phyloP scores from a whole-genome alignment of 2,113 vertebrate genomes.

The Corythornis madagascariensis region DNA sequence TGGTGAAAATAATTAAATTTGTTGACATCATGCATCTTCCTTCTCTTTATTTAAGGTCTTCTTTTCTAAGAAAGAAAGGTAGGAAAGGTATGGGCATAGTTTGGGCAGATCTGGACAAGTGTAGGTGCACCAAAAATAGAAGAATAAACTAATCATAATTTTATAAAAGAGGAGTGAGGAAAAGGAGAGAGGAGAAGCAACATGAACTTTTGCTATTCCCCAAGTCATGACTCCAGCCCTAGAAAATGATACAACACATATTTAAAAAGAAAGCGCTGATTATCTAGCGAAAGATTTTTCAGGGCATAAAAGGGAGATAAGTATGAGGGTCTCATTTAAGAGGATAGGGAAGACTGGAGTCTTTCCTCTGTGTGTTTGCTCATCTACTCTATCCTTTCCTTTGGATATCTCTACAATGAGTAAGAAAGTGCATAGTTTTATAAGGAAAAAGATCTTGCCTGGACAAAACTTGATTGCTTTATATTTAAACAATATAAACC shows the following conservation, averaged over 20 bases:
- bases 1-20: not conserved
- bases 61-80: not conserved
- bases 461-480: constrained; percentile 33
- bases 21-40: not conserved
- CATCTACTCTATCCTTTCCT: constrained; percentile 13
- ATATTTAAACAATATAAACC: constrained; percentile 24
- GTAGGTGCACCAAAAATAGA: not conserved
- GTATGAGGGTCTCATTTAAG: constrained; percentile 2
- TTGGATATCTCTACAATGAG: not conserved
- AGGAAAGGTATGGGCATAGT: not conserved
- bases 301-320: constrained; percentile 13
- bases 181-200: not conserved
- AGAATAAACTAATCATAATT: not conserved
- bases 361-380: not conserved
- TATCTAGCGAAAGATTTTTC: constrained; percentile 15
- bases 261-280: constrained; percentile 16
- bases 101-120: not conserved
- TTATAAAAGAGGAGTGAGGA: not conserved
- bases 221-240: not conserved
- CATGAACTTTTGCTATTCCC: not conserved
- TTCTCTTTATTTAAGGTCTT: not conserved
- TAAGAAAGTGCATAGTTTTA: constrained; percentile 28
- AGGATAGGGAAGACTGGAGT: not conserved
- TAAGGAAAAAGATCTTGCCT: constrained; percentile 5
- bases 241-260: not conserved